Conservation (phyloP, 2,888 invertebrate genomes). For the Ptychoptera contaminata region DNA sequence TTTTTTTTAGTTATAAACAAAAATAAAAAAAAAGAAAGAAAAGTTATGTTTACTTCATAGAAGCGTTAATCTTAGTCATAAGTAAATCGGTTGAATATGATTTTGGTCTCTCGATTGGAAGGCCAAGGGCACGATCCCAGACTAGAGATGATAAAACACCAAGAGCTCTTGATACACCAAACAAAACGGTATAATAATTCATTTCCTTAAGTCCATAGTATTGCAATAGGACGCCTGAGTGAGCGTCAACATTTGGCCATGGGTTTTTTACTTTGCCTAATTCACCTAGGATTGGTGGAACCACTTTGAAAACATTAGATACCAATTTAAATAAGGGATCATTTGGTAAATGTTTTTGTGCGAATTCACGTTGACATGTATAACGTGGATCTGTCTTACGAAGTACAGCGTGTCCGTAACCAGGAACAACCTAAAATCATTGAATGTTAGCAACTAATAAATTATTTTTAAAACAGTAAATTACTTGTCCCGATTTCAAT, state of each 20-base stretch:
- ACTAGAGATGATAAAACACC: slow-evolving; percentile 65
- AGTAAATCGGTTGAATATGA: slow-evolving; percentile 53
- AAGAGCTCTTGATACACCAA: slow-evolving; percentile 75
- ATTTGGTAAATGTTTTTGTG: slow-evolving; percentile 67
- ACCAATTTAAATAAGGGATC: slow-evolving; percentile 68
- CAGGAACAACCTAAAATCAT: slow-evolving; percentile 51
- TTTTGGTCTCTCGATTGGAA: slow-evolving; percentile 74
- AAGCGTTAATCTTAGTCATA: slow-evolving; percentile 26
- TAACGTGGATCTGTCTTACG: slow-evolving; percentile 74
- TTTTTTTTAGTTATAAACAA: no score
- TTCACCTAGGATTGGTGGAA: slow-evolving; percentile 65
- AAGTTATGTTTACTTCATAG: slow-evolving; percentile 27
- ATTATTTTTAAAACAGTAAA: background rate
- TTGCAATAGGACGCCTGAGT: slow-evolving; percentile 69
- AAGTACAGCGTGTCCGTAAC: slow-evolving; percentile 79
- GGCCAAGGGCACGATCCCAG: slow-evolving; percentile 69
- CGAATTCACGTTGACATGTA: slow-evolving; percentile 74
- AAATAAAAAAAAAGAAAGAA: no score
- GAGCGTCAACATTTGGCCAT: slow-evolving; percentile 88
- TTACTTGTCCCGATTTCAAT: slow-evolving; percentile 58
- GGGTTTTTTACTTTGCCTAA: slow-evolving; percentile 83
- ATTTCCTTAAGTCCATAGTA: slow-evolving; percentile 78
- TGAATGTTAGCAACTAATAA: slow-evolving; percentile 1
- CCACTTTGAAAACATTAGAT: slow-evolving; percentile 65
- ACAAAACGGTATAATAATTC: slow-evolving; percentile 82